Percentiles rank a stretch among this genome's conserved stretches.
phyloP scores from a whole-genome alignment of 2,888 invertebrate species.

The Gerris lacustris region DNA sequence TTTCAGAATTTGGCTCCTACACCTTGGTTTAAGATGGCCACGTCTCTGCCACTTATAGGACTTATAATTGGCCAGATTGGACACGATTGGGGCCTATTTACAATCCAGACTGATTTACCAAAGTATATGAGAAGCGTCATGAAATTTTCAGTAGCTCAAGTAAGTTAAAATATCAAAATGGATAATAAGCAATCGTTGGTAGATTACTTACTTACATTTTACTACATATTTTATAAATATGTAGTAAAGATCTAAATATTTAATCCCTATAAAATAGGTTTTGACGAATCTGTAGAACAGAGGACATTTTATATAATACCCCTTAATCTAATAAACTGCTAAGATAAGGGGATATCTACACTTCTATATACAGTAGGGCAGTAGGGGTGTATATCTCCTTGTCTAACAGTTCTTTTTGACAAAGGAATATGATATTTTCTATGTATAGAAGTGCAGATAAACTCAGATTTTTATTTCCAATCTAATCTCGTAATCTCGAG shows the following conservation, averaged over 20 bases:
- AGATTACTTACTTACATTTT: neutral
- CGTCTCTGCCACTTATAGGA: constrained; percentile 38
- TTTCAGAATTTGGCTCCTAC: constrained; percentile 38
- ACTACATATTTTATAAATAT: neutral
- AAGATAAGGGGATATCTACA: too few species aligned
- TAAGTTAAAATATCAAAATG: constrained; percentile 19
- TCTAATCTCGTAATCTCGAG: too few species aligned
- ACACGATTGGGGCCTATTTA: constrained; percentile 59
- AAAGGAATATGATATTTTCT: too few species aligned
- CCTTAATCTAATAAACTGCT: too few species aligned
- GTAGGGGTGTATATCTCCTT: too few species aligned
- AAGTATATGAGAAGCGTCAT: constrained; percentile 57
- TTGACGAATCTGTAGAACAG: too few species aligned
- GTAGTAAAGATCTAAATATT: neutral
- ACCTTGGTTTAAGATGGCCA: constrained; percentile 59
- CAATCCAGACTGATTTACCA: constrained; percentile 56
- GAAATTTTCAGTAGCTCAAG: constrained; percentile 50
- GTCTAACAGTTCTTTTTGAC: too few species aligned
- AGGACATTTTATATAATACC: too few species aligned
- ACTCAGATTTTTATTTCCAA: too few species aligned
- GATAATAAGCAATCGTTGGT: neutral
- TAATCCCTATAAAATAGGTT: neutral
- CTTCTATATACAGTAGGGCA: too few species aligned
- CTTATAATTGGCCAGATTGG: constrained; percentile 36
- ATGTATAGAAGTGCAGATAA: too few species aligned